Base-by-base conservation (phyloP, 2,888 invertebrate genomes). In the Troglohyphantes excavatus region DNA sequence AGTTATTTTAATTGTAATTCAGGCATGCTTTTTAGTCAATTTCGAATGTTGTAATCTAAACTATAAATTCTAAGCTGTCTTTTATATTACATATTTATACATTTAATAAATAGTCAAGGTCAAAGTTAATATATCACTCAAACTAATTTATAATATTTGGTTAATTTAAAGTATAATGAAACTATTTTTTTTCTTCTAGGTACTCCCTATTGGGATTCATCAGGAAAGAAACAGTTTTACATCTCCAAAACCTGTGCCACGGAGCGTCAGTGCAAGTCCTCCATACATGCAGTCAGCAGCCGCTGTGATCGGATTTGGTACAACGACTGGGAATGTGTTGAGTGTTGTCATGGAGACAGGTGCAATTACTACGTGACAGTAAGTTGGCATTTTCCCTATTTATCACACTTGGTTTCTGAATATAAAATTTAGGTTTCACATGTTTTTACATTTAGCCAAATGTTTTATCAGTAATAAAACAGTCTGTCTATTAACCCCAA, bases 351-450 rank as follows among this genome's bases (percentile, higher is more conserved):
- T 93, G 98, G 98, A 75, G 98, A 99, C 93, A 95, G 97, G 82
- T 99, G 98, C 94, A 99, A 99, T 94, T 98, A 97, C 93, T 99
- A 96, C 93, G 96, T 98, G 75, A 97, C 98, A 93, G 98, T 98
- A 94, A 97, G 97, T 90, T 19, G 13, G 3, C 9, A 39, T 39
- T 27, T 27, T 67, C 26, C n/a, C 11, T 2, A n/a, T n/a, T n/a
- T n/a, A n/a, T n/a, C n/a, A n/a, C n/a, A n/a, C n/a, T n/a, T n/a
- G n/a, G n/a, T n/a, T n/a, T n/a, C n/a, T n/a, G n/a, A n/a, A n/a
- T n/a, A n/a, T n/a, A n/a, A n/a, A n/a, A n/a, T n/a, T n/a, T n/a
- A n/a, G n/a, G n/a, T n/a, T n/a, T n/a, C n/a, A n/a, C n/a, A n/a
- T n/a, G n/a, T n/a, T n/a, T n/a, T n/a, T n/a, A n/a, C n/a, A n/a